These are phyloP conservation scores for Poeciliopsis turneri DNA, from an alignment of 2,797 vertebrate species.

Conservation along the genomic window DNA sequence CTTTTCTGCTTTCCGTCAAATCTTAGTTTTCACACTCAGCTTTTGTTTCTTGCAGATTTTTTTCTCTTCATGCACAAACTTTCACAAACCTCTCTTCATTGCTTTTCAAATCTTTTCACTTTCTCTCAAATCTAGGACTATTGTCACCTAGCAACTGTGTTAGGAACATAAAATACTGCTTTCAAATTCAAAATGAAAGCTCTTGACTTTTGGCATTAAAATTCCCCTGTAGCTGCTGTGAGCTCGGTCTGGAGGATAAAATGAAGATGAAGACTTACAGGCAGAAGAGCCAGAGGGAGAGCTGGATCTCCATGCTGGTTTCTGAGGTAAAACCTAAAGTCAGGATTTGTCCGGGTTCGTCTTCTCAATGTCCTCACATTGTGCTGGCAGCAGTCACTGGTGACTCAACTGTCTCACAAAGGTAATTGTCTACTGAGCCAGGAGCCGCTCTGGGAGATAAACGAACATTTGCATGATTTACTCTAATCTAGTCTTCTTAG, in stretches of 20 bases:
- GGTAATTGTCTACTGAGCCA: neutral
- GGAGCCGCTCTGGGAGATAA: constrained; percentile 23
- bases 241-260: neutral
- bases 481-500: constrained; percentile 43
- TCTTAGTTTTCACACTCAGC: no score
- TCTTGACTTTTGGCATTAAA: no score
- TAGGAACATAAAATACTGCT: no score
- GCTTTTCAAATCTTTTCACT: no score
- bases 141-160: no score
- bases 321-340: constrained; percentile 2
- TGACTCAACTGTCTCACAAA: neutral
- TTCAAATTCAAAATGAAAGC: no score
- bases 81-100: no score
- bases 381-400: neutral
- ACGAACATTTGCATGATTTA: constrained; percentile 57
- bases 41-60: no score
- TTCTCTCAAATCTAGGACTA: no score
- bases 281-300: constrained; percentile 47
- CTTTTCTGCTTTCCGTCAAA: no score
- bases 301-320: constrained; percentile 44
- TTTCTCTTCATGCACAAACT: no score
- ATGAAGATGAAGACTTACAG: constrained; percentile 54
- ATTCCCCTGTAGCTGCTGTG: neutral
- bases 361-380: neutral
- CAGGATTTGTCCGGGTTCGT: neutral